Conservation (phyloP, 2,797 vertebrate species). For the Anabacerthia variegaticeps region DNA sequence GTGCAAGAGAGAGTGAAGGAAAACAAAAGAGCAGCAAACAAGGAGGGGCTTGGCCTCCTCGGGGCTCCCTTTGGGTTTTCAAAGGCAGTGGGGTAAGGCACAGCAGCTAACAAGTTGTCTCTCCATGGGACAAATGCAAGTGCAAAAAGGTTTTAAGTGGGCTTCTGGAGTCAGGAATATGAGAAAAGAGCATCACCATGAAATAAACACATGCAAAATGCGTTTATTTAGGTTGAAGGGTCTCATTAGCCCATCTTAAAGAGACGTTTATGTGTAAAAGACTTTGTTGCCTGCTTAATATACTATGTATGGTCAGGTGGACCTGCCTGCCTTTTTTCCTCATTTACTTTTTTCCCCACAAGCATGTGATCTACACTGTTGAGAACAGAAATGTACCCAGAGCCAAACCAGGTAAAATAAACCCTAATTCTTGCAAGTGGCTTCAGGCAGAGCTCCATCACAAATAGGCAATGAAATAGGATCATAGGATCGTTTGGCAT, state of each 20-base stretch:
- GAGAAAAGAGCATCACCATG: not conserved
- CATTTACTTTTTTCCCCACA: not conserved
- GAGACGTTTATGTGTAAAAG: not conserved
- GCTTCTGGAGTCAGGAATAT: not conserved
- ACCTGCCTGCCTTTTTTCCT: not conserved
- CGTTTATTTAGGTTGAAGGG: not conserved
- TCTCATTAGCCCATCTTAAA: not conserved
- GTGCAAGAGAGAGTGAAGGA: not conserved
- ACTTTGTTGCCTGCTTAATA: not conserved
- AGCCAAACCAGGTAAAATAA: not conserved
- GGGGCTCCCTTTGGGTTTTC: not conserved
- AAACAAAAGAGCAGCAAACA: not conserved
- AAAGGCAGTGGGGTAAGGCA: not conserved
- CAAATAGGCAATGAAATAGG: not conserved
- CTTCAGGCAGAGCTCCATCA: not conserved
- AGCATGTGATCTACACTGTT: not conserved
- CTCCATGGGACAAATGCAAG: not conserved
- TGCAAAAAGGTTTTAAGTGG: not conserved
- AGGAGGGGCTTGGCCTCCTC: not conserved
- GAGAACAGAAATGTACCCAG: not conserved
- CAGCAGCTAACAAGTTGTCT: rapidly evolving
- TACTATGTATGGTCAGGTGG: not conserved
- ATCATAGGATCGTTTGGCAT: not conserved
- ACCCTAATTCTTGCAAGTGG: not conserved
- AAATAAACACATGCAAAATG: not conserved